Percentiles rank a stretch among this genome's conserved stretches.
phyloP scores from a whole-genome alignment of 2,797 vertebrate species.

The Chelon auratus region DNA sequence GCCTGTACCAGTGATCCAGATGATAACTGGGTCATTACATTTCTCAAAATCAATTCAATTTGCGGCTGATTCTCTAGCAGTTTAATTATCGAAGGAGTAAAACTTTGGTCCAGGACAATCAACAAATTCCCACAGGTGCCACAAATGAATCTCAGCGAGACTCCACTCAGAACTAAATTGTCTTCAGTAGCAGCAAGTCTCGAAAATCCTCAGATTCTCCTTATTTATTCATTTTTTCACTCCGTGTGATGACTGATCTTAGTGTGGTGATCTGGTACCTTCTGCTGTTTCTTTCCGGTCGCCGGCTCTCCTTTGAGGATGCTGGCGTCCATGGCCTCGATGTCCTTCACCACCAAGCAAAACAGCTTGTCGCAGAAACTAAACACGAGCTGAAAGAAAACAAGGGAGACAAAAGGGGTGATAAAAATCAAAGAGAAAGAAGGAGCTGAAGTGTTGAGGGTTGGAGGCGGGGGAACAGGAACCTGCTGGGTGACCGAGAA shows the following conservation, averaged over 20 bases:
- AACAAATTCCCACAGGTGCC: background rate
- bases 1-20: background rate
- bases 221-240: background rate
- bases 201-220: too few relatives aligned
- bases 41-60: conserved; percentile 1
- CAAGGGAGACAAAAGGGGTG: background rate
- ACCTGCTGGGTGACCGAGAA: conserved; percentile 97
- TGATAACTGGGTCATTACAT: background rate
- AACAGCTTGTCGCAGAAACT: conserved; percentile 97
- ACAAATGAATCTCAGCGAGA: background rate
- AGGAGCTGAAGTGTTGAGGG: background rate
- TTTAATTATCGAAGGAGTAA: background rate
- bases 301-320: conserved; percentile 92
- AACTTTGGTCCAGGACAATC: conserved; percentile 3
- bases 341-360: conserved; percentile 92
- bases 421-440: background rate
- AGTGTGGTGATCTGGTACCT: conserved; percentile 81
- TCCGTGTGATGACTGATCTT: background rate
- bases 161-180: background rate
- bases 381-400: conserved; percentile 89
- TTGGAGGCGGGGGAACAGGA: background rate
- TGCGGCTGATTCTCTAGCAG: background rate
- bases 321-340: conserved; percentile 97
- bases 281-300: conserved; percentile 91
- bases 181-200: background rate